phyloP scores from a whole-genome alignment of 30 jellyfish, hydroid and myxozoan species.

The Nemopilema nomurai region DNA sequence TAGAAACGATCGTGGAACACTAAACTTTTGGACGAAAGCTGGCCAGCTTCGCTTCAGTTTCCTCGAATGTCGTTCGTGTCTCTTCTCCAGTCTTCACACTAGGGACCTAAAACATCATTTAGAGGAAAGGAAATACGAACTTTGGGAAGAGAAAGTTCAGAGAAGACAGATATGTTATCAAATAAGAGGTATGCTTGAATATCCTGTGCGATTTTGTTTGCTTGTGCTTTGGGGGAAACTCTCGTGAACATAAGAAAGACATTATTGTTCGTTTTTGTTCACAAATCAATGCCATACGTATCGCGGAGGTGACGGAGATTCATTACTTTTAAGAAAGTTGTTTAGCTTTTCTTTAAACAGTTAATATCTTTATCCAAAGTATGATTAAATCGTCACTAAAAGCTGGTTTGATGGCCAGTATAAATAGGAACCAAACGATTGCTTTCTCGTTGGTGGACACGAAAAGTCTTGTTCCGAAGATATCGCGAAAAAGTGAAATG shows the following conservation, averaged over 20 bases:
- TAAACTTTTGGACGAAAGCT: constrained; percentile 44
- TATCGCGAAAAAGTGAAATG: neutral
- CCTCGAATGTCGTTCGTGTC: constrained; percentile 63
- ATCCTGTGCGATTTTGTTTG: constrained; percentile 45
- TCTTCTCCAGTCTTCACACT: constrained; percentile 4
- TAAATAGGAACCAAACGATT: neutral
- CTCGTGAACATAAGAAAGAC: constrained; percentile 9
- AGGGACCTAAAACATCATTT: constrained; percentile 10
- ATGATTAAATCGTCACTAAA: neutral
- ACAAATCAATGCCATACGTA: constrained; percentile 8
- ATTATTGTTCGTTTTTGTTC: constrained; percentile 27
- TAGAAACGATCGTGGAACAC: constrained; percentile 19
- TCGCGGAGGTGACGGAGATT: neutral
- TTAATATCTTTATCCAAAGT: neutral
- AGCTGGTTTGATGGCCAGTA: neutral
- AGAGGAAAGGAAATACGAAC: neutral
- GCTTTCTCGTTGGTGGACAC: neutral
- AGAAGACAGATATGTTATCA: constrained; percentile 39
- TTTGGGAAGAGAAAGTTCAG: neutral
- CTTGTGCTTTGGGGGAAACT: constrained; percentile 31
- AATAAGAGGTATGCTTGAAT: constrained; percentile 45
- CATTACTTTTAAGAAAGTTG: neutral
- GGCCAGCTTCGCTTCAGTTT: constrained; percentile 37
- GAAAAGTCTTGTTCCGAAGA: neutral
- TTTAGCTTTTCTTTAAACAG: neutral